Evolutionary conservation across 2,113 vertebrate genomes (phyloP).

Genomic region (Platysternon megacephalum): DNA sequence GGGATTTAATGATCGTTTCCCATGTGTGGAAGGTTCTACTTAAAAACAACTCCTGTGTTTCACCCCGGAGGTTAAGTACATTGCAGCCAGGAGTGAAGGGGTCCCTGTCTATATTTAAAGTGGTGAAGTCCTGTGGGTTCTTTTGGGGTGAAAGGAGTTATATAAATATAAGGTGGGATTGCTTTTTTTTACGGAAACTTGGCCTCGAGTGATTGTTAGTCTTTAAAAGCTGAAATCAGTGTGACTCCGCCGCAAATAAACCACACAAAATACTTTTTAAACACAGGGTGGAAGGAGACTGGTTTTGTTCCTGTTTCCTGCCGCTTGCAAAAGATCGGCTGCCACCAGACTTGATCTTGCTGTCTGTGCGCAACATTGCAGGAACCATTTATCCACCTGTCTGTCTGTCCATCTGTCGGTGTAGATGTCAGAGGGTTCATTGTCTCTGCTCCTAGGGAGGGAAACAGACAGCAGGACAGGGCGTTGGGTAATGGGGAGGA

Average conservation of each 20-base stretch:
- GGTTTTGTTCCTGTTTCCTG: neutral
- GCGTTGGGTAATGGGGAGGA: neutral
- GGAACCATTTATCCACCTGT: neutral
- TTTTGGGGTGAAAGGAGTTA: neutral
- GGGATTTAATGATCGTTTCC: neutral
- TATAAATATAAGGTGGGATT: neutral
- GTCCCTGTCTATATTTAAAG: neutral
- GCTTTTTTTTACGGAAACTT: neutral
- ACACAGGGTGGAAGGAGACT: too few relatives aligned
- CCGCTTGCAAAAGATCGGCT: neutral
- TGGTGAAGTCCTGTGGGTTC: neutral
- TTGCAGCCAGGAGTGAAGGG: neutral
- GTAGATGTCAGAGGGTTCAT: neutral
- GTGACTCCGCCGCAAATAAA: neutral
- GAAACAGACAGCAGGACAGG: neutral
- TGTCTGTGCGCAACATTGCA: neutral
- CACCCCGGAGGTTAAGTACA: neutral
- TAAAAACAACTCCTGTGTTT: neutral
- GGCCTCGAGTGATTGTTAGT: neutral
- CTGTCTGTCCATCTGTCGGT: slow-evolving; percentile 13
- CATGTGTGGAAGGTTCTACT: rapidly evolving
- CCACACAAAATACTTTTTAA: neutral
- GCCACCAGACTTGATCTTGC: rapidly evolving
- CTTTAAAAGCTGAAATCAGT: neutral
- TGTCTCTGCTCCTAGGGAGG: neutral